These are phyloP conservation scores for Cotesia congregata DNA, from an alignment of 2,888 invertebrate genomes.

Conservation along the genomic window DNA sequence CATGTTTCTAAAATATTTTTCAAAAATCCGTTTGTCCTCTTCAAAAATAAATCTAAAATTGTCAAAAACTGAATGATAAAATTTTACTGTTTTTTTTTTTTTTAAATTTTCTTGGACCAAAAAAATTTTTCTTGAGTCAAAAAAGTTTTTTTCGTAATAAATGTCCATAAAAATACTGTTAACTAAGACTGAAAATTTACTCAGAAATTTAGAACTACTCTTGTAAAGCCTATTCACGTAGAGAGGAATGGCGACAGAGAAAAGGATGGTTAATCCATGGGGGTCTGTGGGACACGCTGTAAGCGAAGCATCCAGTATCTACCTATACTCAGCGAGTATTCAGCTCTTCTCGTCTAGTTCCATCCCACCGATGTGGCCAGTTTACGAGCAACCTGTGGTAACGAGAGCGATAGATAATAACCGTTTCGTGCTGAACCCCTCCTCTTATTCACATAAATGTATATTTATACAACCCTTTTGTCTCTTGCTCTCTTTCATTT, in stretches of 20 bases:
- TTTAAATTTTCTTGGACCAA: too few species aligned
- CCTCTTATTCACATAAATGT: constrained; percentile 31
- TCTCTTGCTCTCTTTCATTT: constrained; percentile 24
- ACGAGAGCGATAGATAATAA: constrained; percentile 71
- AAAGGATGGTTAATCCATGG: constrained; percentile 53
- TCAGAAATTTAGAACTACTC: constrained; percentile 60
- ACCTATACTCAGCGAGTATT: constrained; percentile 43
- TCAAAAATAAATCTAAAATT: too few species aligned
- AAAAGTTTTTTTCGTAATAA: too few species aligned
- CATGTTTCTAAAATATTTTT: too few species aligned
- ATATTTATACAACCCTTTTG: constrained; percentile 5
- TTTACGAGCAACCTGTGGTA: constrained; percentile 72
- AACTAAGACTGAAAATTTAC: too few species aligned
- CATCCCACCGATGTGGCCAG: constrained; percentile 67
- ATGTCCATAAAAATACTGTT: too few species aligned
- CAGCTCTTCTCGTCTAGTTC: constrained; percentile 57
- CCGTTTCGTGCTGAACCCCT: constrained; percentile 64
- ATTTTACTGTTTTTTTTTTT: too few species aligned
- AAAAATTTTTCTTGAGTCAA: too few species aligned
- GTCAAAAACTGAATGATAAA: too few species aligned
- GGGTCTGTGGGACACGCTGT: constrained; percentile 53
- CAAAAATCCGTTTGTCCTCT: too few species aligned
- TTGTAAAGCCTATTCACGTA: constrained; percentile 53
- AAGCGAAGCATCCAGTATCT: constrained; percentile 44
- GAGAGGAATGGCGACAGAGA: constrained; percentile 46